Evolutionary conservation across 2,888 invertebrate genomes (phyloP).

Genomic region (Helobdella robusta): DNA sequence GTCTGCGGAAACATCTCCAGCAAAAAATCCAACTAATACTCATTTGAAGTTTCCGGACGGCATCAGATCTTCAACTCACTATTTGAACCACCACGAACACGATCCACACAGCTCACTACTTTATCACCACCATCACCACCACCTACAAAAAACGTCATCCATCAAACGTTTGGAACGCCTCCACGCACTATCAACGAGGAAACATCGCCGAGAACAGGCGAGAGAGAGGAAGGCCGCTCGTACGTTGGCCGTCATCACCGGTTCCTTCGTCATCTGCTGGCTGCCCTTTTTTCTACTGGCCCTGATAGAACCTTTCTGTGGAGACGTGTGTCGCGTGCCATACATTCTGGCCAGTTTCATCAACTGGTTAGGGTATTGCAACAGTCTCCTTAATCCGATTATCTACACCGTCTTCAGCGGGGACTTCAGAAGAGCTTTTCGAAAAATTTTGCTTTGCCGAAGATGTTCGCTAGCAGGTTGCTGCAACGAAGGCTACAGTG

Average conservation of each 20-base stretch:
- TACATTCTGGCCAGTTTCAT: conserved; percentile 46
- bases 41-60: too few relatives aligned
- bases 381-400: conserved; percentile 79
- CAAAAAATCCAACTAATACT: too few relatives aligned
- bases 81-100: too few relatives aligned
- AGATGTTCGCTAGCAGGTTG: too few relatives aligned
- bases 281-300: conserved; percentile 85
- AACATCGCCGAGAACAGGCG: conserved; percentile 42
- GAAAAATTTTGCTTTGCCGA: background rate
- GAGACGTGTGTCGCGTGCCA: conserved; percentile 47
- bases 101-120: too few relatives aligned
- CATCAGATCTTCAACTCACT: too few relatives aligned
- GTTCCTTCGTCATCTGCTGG: conserved; percentile 84
- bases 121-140: background rate
- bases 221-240: conserved; percentile 48
- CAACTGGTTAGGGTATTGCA: conserved; percentile 82
- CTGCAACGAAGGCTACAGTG: too few relatives aligned
- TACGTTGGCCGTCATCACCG: conserved; percentile 64
- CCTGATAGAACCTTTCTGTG: conserved; percentile 71
- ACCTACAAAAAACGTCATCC: background rate
- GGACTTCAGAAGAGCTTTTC: conserved; percentile 71
- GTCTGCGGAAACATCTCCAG: too few relatives aligned
- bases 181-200: background rate
- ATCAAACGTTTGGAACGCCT: background rate
- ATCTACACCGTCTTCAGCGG: conserved; percentile 89